Evolutionary conservation across 2,797 vertebrate genomes (phyloP).

Genomic region (Clarias laeviceps): DNA sequence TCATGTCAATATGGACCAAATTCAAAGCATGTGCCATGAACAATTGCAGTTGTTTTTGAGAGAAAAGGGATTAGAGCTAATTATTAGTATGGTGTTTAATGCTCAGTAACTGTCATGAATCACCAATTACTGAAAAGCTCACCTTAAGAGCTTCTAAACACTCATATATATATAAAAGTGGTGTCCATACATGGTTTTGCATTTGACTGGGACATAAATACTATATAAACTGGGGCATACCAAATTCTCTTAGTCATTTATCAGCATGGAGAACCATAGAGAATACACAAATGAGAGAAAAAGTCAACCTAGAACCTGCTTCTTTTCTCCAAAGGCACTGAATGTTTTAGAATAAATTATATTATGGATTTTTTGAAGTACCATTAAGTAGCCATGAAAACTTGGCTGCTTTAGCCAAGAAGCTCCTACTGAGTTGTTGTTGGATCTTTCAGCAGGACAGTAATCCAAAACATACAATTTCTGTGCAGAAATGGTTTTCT

Average conservation of each 20-base stretch:
- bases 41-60: background rate
- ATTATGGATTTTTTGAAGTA: background rate
- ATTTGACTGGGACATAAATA: background rate
- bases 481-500: background rate
- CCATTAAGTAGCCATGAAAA: constrained; percentile 14
- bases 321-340: background rate
- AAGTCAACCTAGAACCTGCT: background rate
- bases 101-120: too few relatives aligned
- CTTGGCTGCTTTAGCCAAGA: background rate
- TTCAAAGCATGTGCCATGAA: background rate
- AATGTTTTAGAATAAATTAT: background rate
- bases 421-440: background rate
- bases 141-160: too few relatives aligned
- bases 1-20: background rate
- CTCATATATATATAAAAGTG: too few relatives aligned
- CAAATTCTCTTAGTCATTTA: background rate
- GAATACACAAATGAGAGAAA: background rate
- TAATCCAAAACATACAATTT: background rate
- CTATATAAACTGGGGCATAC: background rate
- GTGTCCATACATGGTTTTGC: background rate
- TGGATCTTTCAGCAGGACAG: background rate
- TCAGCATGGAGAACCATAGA: background rate
- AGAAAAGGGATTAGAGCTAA: background rate
- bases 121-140: background rate
- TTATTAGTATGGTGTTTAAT: background rate